Evolutionary conservation across 2,113 vertebrate species (phyloP), one percentile per base, ranked within the genome.

Genomic region (Cavia aperea): DNA sequence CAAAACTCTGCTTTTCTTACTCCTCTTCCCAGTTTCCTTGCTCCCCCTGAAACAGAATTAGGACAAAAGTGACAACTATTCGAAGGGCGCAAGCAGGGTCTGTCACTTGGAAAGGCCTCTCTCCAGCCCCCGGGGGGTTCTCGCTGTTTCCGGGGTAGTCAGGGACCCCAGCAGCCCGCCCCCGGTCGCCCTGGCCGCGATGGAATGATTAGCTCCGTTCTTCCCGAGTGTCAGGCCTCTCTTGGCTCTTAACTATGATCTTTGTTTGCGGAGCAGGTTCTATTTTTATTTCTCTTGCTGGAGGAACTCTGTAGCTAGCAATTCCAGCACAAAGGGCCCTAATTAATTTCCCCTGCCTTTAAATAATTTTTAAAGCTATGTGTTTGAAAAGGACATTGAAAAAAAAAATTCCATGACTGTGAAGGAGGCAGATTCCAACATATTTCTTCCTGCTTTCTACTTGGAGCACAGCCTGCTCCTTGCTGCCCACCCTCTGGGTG

Each of bases 291-390:
- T 79, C 24, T 72, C 86, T 89, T 24, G 46, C 79, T 92, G 24
- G 19, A 87, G 75, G 83, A 96, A 73, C 54, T 63, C 89, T 65
- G 49, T 19, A 51, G 89, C 89, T 79, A 81, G 62, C 36, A 11
- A 89, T 65, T 89, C 58, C 68, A 83, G 86, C 90, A 92, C 89
- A 83, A 94, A 94, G 87, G n/a, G 51, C 77, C 85, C 82, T 96
- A 93, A 95, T 96, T 96, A 92, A 94, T 94, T 94, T 93, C 86
- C 86, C 78, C 87, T 33, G 93, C 79, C 77, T 95, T 93, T 93
- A 93, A 93, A 93, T 95, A 93, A 87, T 89, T 95, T 94, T 96
- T 94, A 84, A 79, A 94, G 93, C 58, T 73, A 43, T 92, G 85
- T 89, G 72, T 93, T 96, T 94, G 93, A 94, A 96, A 93, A 94